Evolutionary conservation across 2,113 vertebrate species (phyloP).

Genomic region (Pterocles burchelli): DNA sequence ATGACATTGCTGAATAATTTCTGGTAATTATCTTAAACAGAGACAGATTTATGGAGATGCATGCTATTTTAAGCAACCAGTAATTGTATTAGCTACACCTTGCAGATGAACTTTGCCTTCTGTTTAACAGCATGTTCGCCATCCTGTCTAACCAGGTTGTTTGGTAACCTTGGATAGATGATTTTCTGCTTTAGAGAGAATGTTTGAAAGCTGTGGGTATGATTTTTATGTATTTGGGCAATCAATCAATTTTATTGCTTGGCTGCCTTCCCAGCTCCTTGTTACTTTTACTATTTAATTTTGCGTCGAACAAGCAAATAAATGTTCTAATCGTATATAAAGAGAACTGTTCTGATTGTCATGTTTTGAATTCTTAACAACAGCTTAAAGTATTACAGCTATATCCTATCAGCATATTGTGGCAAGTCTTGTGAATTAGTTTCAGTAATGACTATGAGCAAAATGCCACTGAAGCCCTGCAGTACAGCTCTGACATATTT

Average conservation of each 20-base stretch:
- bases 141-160: constrained; percentile 18
- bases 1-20: background rate
- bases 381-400: constrained; percentile 30
- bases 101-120: background rate
- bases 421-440: constrained; percentile 48
- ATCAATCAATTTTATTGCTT: constrained; percentile 59
- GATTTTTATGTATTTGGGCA: constrained; percentile 39
- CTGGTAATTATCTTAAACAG: background rate
- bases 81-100: background rate
- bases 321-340: constrained; percentile 25
- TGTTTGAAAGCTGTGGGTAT: constrained; percentile 40
- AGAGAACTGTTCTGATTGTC: constrained; percentile 42
- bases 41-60: background rate
- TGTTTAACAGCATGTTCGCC: background rate
- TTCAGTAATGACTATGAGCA: background rate
- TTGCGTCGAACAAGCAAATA: constrained; percentile 27
- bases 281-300: constrained; percentile 51
- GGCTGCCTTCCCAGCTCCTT: constrained; percentile 39
- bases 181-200: constrained; percentile 53
- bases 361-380: constrained; percentile 54
- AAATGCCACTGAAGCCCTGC: constrained; percentile 14
- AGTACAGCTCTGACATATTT: background rate
- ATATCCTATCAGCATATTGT: constrained; percentile 35
- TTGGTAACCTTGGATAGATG: constrained; percentile 16
- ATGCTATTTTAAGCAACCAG: background rate